These are phyloP conservation scores for Bellardia bayeri DNA, from an alignment of 2,888 invertebrate genomes.

Conservation along the genomic window DNA sequence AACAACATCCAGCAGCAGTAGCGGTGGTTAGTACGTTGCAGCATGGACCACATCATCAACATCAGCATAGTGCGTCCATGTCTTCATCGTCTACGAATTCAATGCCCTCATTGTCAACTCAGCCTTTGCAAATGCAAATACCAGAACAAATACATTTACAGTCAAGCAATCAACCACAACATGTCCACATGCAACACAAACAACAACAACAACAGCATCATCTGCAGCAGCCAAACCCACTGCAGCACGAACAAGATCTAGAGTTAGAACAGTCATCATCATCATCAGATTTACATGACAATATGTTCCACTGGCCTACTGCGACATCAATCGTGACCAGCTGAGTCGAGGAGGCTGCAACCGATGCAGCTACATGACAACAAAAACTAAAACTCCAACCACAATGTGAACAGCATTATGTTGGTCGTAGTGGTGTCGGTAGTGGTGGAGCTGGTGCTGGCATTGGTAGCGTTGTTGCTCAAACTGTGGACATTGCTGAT, in stretches of 20 bases:
- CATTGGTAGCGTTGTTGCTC: slow-evolving; percentile 28
- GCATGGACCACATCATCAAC: slow-evolving; percentile 56
- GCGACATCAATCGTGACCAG: slow-evolving; percentile 83
- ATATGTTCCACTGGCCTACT: slow-evolving; percentile 80
- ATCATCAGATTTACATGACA: slow-evolving; percentile 73
- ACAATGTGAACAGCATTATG: slow-evolving; percentile 57
- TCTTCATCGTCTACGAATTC: slow-evolving; percentile 78
- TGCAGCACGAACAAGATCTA: slow-evolving; percentile 61
- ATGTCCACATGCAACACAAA: slow-evolving; percentile 72
- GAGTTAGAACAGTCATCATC: slow-evolving; percentile 64
- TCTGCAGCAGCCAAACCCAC: slow-evolving; percentile 64
- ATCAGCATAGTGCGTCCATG: slow-evolving; percentile 74
- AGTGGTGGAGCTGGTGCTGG: slow-evolving; percentile 24
- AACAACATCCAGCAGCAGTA: slow-evolving; percentile 15
- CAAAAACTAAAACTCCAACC: slow-evolving; percentile 30
- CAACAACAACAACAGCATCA: slow-evolving; percentile 72
- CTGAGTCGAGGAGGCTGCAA: slow-evolving; percentile 78
- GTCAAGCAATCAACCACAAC: slow-evolving; percentile 67
- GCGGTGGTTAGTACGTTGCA: slow-evolving; percentile 3
- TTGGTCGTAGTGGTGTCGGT: slow-evolving; percentile 47
- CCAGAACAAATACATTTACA: slow-evolving; percentile 67
- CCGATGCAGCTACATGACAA: slow-evolving; percentile 71
- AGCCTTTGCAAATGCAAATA: slow-evolving; percentile 71
- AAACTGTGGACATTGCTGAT: slow-evolving; percentile 54
- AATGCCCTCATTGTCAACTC: slow-evolving; percentile 77